These are phyloP conservation scores for Caenorhabditis zanzibari DNA, from an alignment of 2,888 invertebrate species.

Conservation along the genomic window DNA sequence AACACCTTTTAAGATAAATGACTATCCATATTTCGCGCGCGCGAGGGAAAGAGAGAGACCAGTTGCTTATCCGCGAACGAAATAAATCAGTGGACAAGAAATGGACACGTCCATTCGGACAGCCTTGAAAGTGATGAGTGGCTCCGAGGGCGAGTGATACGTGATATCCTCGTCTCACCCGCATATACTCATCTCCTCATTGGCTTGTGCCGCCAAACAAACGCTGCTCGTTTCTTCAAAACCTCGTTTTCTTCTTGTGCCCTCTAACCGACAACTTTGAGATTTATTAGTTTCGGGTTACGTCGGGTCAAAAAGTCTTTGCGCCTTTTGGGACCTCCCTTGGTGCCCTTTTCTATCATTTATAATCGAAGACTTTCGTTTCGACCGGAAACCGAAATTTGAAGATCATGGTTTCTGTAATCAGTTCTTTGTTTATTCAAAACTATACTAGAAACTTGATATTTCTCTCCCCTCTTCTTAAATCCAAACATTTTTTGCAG, in stretches of 20 bases:
- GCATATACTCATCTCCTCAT: slow-evolving; percentile 46
- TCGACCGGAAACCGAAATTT: not conserved
- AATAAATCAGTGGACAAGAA: slow-evolving; percentile 51
- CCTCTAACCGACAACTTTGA: slow-evolving; percentile 52
- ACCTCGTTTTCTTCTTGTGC: slow-evolving; percentile 31
- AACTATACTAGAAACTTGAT: slow-evolving; percentile 43
- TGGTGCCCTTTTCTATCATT: slow-evolving; percentile 43
- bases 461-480: not conserved
- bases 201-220: slow-evolving; percentile 50
- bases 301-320: slow-evolving; percentile 21
- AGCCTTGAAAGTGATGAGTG: slow-evolving; percentile 62
- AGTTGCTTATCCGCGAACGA: slow-evolving; percentile 41
- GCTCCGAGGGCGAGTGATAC: slow-evolving; percentile 59
- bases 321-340: slow-evolving; percentile 38
- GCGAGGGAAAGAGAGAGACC: not conserved
- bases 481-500: slow-evolving; percentile 58
- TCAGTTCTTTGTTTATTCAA: slow-evolving; percentile 19
- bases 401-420: slow-evolving; percentile 1
- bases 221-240: slow-evolving; percentile 42
- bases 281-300: slow-evolving; percentile 61
- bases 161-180: slow-evolving; percentile 45
- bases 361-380: slow-evolving; percentile 23
- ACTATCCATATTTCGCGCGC: slow-evolving; percentile 26
- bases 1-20: slow-evolving; percentile 55
- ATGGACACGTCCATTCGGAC: slow-evolving; percentile 16